These are phyloP conservation scores for Oenanthe oenanthe DNA, from an alignment of 2,113 vertebrate genomes.

Conservation along the genomic window DNA sequence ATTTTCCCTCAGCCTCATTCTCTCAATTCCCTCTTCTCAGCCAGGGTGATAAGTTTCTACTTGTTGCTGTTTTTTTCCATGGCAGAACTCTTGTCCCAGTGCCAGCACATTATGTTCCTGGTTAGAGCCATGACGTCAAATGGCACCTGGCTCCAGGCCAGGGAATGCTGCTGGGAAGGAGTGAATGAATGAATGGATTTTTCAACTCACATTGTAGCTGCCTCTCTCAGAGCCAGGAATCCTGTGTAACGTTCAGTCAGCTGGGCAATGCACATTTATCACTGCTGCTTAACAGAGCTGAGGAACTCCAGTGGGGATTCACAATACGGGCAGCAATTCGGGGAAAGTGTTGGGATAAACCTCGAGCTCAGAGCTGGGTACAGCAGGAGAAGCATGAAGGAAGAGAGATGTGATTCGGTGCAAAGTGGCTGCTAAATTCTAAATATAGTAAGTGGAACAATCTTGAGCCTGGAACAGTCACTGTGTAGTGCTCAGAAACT, in stretches of 20 bases:
- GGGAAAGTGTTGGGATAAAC: not conserved
- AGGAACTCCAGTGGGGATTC: not conserved
- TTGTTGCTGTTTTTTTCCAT: slow-evolving; percentile 33
- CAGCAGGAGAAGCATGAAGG: not conserved
- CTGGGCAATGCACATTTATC: not conserved
- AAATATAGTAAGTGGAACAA: not conserved
- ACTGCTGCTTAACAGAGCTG: not conserved
- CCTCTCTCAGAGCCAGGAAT: not conserved
- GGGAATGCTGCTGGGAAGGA: slow-evolving; percentile 64
- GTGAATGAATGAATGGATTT: slow-evolving; percentile 52
- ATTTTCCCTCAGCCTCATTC: not conserved
- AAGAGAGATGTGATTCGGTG: not conserved
- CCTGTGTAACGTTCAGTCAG: not conserved
- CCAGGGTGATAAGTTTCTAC: slow-evolving; percentile 10
- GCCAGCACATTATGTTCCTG: slow-evolving; percentile 83
- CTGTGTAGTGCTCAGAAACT: not conserved
- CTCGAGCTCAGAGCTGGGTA: not conserved
- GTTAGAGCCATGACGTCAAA: slow-evolving; percentile 76
- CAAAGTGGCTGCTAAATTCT: not conserved
- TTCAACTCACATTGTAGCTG: slow-evolving; percentile 8
- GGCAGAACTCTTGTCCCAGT: slow-evolving; percentile 32
- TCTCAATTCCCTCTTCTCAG: not conserved
- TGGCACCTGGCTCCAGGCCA: slow-evolving; percentile 75
- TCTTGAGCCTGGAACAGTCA: not conserved
- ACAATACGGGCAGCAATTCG: not conserved